These are phyloP conservation scores for Papilio dardanus DNA, from an alignment of 1,140 invertebrate species.

Conservation along the genomic window DNA sequence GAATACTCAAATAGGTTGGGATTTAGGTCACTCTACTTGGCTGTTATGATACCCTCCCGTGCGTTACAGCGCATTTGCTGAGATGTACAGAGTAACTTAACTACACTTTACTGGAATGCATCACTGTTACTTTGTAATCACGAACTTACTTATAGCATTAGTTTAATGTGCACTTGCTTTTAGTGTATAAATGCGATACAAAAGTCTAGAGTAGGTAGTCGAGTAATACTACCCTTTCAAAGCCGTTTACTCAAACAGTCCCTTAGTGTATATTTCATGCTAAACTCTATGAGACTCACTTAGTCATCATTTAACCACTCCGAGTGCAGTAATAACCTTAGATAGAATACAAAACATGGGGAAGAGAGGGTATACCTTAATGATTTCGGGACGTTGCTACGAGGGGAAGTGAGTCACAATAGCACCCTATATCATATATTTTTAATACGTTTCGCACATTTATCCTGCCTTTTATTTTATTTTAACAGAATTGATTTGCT, in stretches of 20 bases:
- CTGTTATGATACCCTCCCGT: not conserved
- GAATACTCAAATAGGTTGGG: not conserved
- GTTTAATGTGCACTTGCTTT: too few relatives aligned
- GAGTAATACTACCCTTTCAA: too few relatives aligned
- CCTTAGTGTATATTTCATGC: too few relatives aligned
- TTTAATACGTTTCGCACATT: not conserved
- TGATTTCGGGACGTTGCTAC: not conserved
- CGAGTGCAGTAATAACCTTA: too few relatives aligned
- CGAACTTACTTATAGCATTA: too few relatives aligned
- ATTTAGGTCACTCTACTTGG: constrained; percentile 8
- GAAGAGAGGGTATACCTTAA: not conserved
- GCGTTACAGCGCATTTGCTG: not conserved
- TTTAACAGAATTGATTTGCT: not conserved
- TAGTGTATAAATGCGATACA: too few relatives aligned
- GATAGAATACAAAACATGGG: constrained; percentile 4
- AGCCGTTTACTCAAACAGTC: too few relatives aligned
- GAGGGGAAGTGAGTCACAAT: not conserved
- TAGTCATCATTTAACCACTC: too few relatives aligned
- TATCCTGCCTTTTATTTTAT: too few relatives aligned
- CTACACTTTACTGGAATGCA: not conserved
- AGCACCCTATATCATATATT: not conserved
- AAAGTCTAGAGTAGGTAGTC: too few relatives aligned
- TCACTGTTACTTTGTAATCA: not conserved
- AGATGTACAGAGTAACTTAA: not conserved
- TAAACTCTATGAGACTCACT: too few relatives aligned